Evolutionary conservation across 2,797 vertebrate species (phyloP), one percentile per base, ranked within the genome.

Genomic region (Podarcis siculus): DNA sequence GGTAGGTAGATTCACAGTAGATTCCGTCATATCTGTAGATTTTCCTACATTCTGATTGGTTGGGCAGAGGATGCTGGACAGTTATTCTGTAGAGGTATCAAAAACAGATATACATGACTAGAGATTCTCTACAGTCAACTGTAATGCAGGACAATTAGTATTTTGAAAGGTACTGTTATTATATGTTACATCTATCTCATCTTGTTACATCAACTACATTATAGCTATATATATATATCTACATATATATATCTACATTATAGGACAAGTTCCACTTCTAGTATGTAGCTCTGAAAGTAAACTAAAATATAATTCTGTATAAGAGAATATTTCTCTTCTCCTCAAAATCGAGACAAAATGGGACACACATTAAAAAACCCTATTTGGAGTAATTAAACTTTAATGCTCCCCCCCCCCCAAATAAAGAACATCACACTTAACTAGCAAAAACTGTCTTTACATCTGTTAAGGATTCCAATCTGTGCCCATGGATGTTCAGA

Each of bases 1-100:
- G 97, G 97, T 97, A 97, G 97, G 97, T 97, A 97, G 97, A 97
- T 97, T 97, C 97, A 97, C 97, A 97, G 97, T 97, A 97, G 97
- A 97, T 97, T 95, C 97, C 97, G 96, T 97, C 97, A 97, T 97
- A 97, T 96, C 97, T 95, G 97, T 97, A 97, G 97, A 97, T 97
- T 97, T 97, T 97, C 96, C 97, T 97, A 97, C 97, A 97, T 97
- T 97, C 97, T 97, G 97, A 97, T 95, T 97, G 97, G 97, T 97
- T 97, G 97, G 97, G 97, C 96, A 97, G 97, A 97, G 97, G 97
- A 96, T 97, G 97, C 97, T 97, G 97, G 96, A 97, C 97, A 97
- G 97, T 97, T 97, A 97, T 97, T 97, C 97, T 97, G 97, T 96
- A 97, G 97, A 97, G 96, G 97, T 91, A 97, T 97, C 97, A 97